phyloP scores from a whole-genome alignment of 2,888 invertebrate genomes.

The Polia nebulosa region DNA sequence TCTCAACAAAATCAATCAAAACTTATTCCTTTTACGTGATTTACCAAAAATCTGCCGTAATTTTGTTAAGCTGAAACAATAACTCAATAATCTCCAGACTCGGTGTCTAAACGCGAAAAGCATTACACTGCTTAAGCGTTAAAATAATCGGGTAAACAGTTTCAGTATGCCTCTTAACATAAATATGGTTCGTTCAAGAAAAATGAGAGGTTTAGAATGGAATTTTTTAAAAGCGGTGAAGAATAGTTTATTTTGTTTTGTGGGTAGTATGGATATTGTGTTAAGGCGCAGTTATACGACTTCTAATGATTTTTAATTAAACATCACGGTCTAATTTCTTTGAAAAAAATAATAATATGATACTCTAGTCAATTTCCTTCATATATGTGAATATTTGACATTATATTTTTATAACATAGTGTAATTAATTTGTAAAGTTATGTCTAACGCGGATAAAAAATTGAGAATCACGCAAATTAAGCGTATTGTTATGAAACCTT shows the following conservation, averaged over 20 bases:
- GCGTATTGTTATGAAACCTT: too few species aligned
- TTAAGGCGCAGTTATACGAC: too few species aligned
- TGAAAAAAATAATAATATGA: too few species aligned
- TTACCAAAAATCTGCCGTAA: conserved; percentile 23
- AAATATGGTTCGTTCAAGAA: background rate
- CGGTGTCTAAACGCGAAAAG: conserved; percentile 33
- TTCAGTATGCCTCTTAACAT: background rate
- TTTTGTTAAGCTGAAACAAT: conserved; percentile 42
- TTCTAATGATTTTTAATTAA: too few species aligned
- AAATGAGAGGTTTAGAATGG: background rate
- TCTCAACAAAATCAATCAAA: conserved; percentile 34
- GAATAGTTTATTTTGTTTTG: background rate
- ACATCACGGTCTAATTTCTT: too few species aligned
- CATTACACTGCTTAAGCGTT: conserved; percentile 42
- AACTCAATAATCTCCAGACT: conserved; percentile 41
- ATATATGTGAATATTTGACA: too few species aligned
- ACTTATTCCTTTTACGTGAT: conserved; percentile 16
- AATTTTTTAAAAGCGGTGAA: background rate
- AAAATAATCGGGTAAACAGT: conserved; percentile 38
- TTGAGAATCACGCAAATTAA: too few species aligned
- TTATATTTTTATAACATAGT: too few species aligned
- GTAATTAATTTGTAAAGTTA: too few species aligned
- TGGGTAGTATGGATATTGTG: too few species aligned
- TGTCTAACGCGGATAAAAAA: too few species aligned
- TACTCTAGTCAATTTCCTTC: too few species aligned